Base-by-base conservation (phyloP, 2,888 invertebrate genomes). In the Galeopsomyia nigrocyanea region DNA sequence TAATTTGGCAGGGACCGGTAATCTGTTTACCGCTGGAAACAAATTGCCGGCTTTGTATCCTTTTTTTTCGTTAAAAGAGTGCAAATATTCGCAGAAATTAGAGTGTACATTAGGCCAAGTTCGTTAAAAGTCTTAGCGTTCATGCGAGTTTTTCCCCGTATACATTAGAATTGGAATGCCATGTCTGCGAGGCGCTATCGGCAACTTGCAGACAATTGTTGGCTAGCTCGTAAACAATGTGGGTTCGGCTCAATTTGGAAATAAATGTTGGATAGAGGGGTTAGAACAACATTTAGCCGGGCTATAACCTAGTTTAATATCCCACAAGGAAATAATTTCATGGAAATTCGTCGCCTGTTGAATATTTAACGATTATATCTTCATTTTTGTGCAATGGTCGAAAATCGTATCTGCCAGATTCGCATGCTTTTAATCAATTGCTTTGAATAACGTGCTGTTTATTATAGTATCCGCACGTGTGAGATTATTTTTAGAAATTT, bases 181-280 rank as follows among this genome's bases (percentile, higher is more conserved):
- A 62, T 47, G 53, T 26, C 60, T 19, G 17, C 26, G 39, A 46
- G 26, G 51, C 16, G 46, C 62, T 55, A 9, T 47, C 50, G 46
- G 26, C 39, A 39, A 39, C 39, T 26, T 58, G 14, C n/a, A n/a
- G n/a, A 21, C 26, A 39, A 19, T 55, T 16, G 21, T 49, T 61
- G 49, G 6, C 39, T 39, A 39, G 13, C 22, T 7, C 26, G 57
- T 10, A 57, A 71, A 70, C 39, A 51, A 70, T 56, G 13, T 46
- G 22, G 56, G 71, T 39, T 57, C 26, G 62, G 67, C 22, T 63
- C 47, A 50, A 50, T 71, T 49, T 21, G 39, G 50, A 61, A 9
- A 26, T 5, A 26, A 19, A 66, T n/a, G 22, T 60, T 71, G 61
- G 57, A 71, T 26, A 57, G 51, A 62, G 62, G 62, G 26, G 17